Base-by-base conservation (phyloP, 2,797 vertebrate genomes). In the Channallabes apus region DNA sequence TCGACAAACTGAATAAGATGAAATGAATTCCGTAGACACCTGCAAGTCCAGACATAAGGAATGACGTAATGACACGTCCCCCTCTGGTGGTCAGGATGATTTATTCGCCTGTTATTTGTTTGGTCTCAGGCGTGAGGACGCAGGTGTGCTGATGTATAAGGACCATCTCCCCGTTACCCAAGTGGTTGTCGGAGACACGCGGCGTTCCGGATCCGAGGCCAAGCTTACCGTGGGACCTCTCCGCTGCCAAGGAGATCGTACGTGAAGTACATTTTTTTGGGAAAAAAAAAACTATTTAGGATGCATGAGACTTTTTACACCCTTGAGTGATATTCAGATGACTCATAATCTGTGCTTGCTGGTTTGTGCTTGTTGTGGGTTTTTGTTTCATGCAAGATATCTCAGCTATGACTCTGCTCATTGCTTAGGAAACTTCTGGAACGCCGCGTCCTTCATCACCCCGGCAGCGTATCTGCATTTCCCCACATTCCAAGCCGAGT, bases 91-190 rank as follows among this genome's bases (percentile, higher is more conserved):
- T 84, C 83, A 64, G 72, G 59, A 32, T 41, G 64, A 29, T 58
- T 83, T 1, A 32, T 84, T 35, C 69, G 32, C 15, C 7, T 41
- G 4, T 0, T 24, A 20, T 20, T 83, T 78, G 76, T 67, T 76
- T 27, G 11, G 82, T 87, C 22, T 82, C 68, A 99, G 98, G 98
- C 97, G 92, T 84, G 98, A 99, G 86, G 98, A 99, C 38, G 86
- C 94, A 22, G 98, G 98, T 54, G 90, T 98, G 88, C 32, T 99
- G 89, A 95, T 97, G 24, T 99, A 99, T 90, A 99, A 99, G 91
- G 97, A 99, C 80, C 98, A 99, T 87, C 90, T 99, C 59, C 98
- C 98, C 0, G 97, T 99, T 83, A 96, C 91, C 89, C 96, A 97
- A 90, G 95, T 99, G 76, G 96, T 97, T 20, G 94, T 98, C 64